Evolutionary conservation across 2,797 vertebrate species (phyloP), one percentile per base, ranked within the genome.

Genomic region (Tauraco hartlaubi): DNA sequence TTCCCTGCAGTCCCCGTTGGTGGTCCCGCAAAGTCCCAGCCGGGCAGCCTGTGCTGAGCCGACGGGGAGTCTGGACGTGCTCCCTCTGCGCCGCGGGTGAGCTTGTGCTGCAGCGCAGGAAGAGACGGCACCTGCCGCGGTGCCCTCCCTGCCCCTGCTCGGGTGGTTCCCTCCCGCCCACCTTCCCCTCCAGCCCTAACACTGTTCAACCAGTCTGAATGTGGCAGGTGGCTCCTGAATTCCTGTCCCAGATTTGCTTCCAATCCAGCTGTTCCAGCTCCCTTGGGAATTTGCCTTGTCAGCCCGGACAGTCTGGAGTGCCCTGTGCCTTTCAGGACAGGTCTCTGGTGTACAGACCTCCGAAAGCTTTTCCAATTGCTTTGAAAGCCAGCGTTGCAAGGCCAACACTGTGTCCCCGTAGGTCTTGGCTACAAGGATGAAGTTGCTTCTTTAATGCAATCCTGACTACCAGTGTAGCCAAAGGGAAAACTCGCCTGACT

Each of bases 311-410:
- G 31, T 10, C 43, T 31, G 66, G 44, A 58, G 26, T n/a, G 51
- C 31, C 64, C 11, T 21, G 21, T 78, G 56, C 35, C 43, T 9
- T 64, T 35, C 39, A 31, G 67, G 75, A 61, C 23, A 69, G n/a
- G 18, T 31, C 48, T 33, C 52, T 23, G 18, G 15, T 19, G 33
- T 29, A 71, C 41, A 49, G 41, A 39, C 19, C 64, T 46, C 55
- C 5, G 0, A 61, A 61, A 0, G 2, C 52, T 78, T 20, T 78
- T 58, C 55, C 3, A 2, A 74, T 18, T 1, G 1, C 74, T 28
- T 15, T 29, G 48, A 69, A 76, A 54, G 46, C n/a, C 72, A 15
- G 15, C 4, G 18, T 28, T n/a, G 33, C 56, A 54, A 46, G 23
- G 48, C 46, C n/a, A 52, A 11, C 23, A 14, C 39, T 14, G 39